Base-by-base conservation (phyloP, 1,140 invertebrate genomes). In the Euura lappo region DNA sequence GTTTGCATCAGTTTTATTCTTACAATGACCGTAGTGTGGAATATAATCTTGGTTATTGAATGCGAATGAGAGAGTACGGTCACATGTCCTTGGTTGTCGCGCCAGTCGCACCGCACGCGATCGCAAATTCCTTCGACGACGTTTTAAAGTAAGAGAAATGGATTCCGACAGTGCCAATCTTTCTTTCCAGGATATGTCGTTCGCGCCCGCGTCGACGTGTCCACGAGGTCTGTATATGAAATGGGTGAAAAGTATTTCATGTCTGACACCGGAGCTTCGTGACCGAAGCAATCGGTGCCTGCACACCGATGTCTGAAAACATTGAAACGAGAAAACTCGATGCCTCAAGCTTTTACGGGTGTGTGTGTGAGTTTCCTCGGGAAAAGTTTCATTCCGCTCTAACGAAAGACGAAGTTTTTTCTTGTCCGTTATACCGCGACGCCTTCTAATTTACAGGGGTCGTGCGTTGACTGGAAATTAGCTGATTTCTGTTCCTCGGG, bases 351-450 rank as follows among this genome's bases (percentile, higher is more conserved):
- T 28, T 28, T 28, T 60, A 10, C n/a, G 51, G n/a, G 10, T 60
- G 51, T n/a, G 8, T 60, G 51, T 60, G 51, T 60, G 13, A 11
- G 28, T 60, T 60, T 60, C 51, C 51, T 8, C 51, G 13, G 51
- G 51, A 3, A 60, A 60, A 60, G 51, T 60, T 60, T n/a, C 8
- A 28, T 28, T 28, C 28, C 28, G 1, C 28, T n/a, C 6, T 60
- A 60, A 60, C 51, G 51, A 60, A 60, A 60, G 51, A 60, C 51
- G 13, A 60, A 60, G 51, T 60, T 60, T 60, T n/a, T 60, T 60
- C 51, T 60, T n/a, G 51, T n/a, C 10, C 51, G 51, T 11, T 28
- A 28, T 28, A 60, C 51, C 51, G 51, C 51, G 51, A 60, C 13
- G 51, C 51, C 51, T 60, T 60, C 51, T 60, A 60, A 60, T 60